phyloP scores from a whole-genome alignment of 2,113 vertebrate genomes.

The Zapus hudsonius region DNA sequence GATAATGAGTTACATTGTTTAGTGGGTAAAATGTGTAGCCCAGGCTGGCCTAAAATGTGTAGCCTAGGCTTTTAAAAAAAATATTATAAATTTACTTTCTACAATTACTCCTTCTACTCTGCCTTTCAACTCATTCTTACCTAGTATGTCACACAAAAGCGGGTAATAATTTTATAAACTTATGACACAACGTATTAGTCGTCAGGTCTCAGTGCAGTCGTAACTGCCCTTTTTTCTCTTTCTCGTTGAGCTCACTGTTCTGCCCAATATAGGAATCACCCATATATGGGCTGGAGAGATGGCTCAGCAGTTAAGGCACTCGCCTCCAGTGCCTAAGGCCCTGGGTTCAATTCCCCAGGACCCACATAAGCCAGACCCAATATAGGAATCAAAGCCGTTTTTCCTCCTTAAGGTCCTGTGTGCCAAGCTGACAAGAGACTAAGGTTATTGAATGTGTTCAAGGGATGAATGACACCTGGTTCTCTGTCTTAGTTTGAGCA shows the following conservation, averaged over 20 bases:
- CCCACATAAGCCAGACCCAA: too few species aligned
- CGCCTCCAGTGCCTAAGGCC: too few species aligned
- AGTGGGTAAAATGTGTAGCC: too few species aligned
- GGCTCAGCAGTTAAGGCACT: too few species aligned
- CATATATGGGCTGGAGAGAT: too few species aligned
- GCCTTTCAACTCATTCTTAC: not conserved
- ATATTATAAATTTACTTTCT: conserved; percentile 20
- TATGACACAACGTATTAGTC: not conserved
- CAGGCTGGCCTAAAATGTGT: too few species aligned
- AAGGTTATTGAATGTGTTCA: not conserved
- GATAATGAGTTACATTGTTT: too few species aligned
- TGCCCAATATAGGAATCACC: too few species aligned
- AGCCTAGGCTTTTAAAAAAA: not conserved
- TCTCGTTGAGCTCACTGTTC: too few species aligned
- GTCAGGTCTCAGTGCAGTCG: not conserved
- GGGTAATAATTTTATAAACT: not conserved
- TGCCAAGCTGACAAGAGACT: not conserved
- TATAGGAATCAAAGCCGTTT: too few species aligned
- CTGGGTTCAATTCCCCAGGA: too few species aligned
- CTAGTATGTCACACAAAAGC: not conserved
- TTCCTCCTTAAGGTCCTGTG: too few species aligned
- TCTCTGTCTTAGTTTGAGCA: not conserved
- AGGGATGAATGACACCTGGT: not conserved
- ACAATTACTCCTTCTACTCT: not conserved
- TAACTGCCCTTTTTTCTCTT: not conserved